Percentiles rank a stretch among this genome's conserved stretches.
phyloP scores from a whole-genome alignment of 2,888 invertebrate species.

The Ennomos fuscantarius region DNA sequence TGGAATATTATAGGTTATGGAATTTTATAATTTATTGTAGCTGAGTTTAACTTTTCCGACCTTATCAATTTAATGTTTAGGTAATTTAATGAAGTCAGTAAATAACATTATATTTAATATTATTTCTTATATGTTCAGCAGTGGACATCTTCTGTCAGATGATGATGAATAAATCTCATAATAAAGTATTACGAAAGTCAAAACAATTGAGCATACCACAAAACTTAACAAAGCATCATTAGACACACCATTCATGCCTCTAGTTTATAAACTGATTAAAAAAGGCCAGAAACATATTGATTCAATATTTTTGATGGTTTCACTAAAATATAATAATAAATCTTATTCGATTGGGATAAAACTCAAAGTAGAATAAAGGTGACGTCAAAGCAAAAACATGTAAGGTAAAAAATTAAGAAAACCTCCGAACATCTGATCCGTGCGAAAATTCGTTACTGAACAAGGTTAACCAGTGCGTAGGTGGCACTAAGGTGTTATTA shows the following conservation, averaged over 20 bases:
- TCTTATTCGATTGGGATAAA: conserved; percentile 5
- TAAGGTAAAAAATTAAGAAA: conserved; percentile 50
- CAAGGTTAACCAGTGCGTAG: conserved; percentile 72
- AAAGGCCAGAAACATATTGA: conserved; percentile 30
- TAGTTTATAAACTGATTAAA: conserved; percentile 12
- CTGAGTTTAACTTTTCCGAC: too few species aligned
- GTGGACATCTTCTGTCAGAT: too few species aligned
- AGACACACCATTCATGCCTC: conserved; percentile 25
- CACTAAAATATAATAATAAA: not conserved
- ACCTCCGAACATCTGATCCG: conserved; percentile 59
- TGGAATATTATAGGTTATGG: too few species aligned
- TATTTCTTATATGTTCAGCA: too few species aligned
- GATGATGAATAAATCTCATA: too few species aligned
- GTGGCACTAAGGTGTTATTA: conserved; percentile 17
- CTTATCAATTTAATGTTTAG: too few species aligned
- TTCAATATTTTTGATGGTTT: conserved; percentile 5
- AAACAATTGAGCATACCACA: conserved; percentile 15
- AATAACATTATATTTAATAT: too few species aligned
- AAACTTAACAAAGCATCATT: conserved; percentile 31
- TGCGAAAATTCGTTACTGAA: conserved; percentile 74
- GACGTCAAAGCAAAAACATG: conserved; percentile 21
- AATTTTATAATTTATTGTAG: too few species aligned
- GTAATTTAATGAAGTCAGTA: too few species aligned
- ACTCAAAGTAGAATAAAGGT: conserved; percentile 8
- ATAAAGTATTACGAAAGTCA: not conserved